phyloP scores from a whole-genome alignment of 2,113 vertebrate genomes.

The Peromyscus leucopus region DNA sequence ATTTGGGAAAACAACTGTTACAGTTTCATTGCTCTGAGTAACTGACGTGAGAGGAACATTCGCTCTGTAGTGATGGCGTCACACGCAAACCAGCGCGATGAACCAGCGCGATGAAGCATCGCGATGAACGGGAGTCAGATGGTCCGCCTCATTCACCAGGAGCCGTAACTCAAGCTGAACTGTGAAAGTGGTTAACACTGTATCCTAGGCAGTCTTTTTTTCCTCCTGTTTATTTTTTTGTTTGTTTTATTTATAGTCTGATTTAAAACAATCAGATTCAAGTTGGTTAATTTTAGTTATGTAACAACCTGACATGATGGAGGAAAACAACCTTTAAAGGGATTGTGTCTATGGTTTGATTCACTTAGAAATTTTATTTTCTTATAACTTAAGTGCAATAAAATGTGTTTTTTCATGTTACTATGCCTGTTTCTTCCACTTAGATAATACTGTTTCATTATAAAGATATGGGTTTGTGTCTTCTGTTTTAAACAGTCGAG shows the following conservation, averaged over 20 bases:
- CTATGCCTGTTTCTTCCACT: constrained; percentile 89
- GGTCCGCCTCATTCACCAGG: constrained; percentile 97
- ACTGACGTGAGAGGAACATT: constrained; percentile 88
- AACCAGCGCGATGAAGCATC: constrained; percentile 79
- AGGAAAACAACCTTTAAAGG: constrained; percentile 99
- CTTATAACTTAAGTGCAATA: constrained; percentile 99
- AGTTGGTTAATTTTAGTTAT: constrained; percentile 98
- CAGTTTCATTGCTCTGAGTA: constrained; percentile 89
- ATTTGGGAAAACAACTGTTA: constrained; percentile 91
- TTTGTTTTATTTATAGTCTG: constrained; percentile 99
- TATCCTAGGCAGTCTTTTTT: constrained; percentile 96
- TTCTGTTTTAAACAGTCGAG: background rate
- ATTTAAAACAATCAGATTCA: constrained; percentile 99
- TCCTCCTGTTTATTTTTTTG: constrained; percentile 86
- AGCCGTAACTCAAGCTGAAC: constrained; percentile 99
- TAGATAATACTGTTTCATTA: constrained; percentile 27
- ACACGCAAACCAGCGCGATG: constrained; percentile 85
- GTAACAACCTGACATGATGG: constrained; percentile 99
- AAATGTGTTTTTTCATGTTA: constrained; percentile 99
- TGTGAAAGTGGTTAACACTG: constrained; percentile 99
- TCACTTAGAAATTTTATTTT: constrained; percentile 99
- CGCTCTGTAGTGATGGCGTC: constrained; percentile 87
- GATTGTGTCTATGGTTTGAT: constrained; percentile 99
- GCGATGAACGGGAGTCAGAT: constrained; percentile 84
- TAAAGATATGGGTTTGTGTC: constrained; percentile 29